Base-by-base conservation (phyloP, 2,797 vertebrate genomes). In the Esox lucius region DNA sequence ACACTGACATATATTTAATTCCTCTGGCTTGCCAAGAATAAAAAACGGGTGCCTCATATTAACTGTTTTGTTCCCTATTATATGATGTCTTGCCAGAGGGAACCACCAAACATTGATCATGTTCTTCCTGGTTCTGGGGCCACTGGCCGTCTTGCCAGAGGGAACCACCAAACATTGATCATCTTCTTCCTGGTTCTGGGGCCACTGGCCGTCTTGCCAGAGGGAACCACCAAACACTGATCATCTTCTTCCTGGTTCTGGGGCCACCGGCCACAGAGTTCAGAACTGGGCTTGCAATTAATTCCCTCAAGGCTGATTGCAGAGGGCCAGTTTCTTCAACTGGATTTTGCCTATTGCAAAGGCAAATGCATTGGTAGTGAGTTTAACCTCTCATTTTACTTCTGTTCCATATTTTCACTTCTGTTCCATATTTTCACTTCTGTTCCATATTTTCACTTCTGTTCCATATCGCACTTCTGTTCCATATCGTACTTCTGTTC, bases 301-400 rank as follows among this genome's bases (percentile, higher is more conserved):
- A 94, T 81, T 84, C 85, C 90, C 31, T 64, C 68, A 39, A 79
- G 92, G 92, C 91, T 85, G 6, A 35, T 77, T 76, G 93, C 93
- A 93, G 89, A 90, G 90, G 88, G 85, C 79, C 90, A 82, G 35
- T 39, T 39, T 39, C 7, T 39, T 39, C 35, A 39, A 1, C 7
- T 5, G 35, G 4, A 39, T 39, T 39, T 33, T 33, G 33, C 33
- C 33, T 33, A 33, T 33, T 5, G 33, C 33, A 33, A 33, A 33
- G 33, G 5, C 2, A 33, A 33, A 33, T 5, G 33, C 5, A 33
- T 33, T 33, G 33, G 5, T 33, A 33, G 2, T 33, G n/a, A 33
- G 33, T 33, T 33, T 33, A 33, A 33, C 33, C 33, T 2, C 33
- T 33, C 5, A n/a, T n/a, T n/a, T n/a, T 8, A 39, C 35, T 39